Evolutionary conservation across 2,888 invertebrate genomes (phyloP).

Genomic region (Cephus rjabovi): DNA sequence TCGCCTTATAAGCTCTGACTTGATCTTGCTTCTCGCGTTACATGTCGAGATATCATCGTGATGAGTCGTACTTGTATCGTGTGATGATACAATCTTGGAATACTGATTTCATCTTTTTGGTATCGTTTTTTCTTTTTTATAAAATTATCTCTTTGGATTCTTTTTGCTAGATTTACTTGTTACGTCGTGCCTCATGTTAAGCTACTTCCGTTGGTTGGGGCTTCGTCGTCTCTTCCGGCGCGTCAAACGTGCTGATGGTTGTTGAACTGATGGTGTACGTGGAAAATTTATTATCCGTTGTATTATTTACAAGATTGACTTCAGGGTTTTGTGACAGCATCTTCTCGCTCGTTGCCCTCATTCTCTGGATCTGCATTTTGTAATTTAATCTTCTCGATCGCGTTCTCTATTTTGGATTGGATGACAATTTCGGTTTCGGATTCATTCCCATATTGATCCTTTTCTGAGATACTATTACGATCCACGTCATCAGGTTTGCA

Average conservation of each 20-base stretch:
- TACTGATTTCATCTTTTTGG: neutral
- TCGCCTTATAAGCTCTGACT: neutral
- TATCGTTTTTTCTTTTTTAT: neutral
- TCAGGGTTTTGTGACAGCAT: neutral
- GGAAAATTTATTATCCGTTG: neutral
- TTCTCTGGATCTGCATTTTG: neutral
- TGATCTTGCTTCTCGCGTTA: neutral
- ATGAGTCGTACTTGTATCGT: neutral
- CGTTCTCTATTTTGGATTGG: neutral
- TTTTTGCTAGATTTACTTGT: neutral
- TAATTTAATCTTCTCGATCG: neutral
- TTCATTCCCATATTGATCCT: neutral
- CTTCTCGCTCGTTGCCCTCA: neutral
- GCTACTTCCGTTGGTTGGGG: neutral
- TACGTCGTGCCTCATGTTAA: neutral
- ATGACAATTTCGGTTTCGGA: neutral
- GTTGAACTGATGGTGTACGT: neutral
- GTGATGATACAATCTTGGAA: neutral
- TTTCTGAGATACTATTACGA: neutral
- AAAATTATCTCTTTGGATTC: neutral
- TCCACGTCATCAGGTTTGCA: neutral
- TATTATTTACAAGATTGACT: neutral
- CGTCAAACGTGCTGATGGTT: neutral
- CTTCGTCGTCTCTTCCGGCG: neutral
- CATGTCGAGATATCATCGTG: neutral